A percentile compares a stretch with the other conserved stretches of the same genome.
These are phyloP conservation scores for Pimpla rufipes DNA, from an alignment of 2,888 invertebrate genomes.

Conservation along the genomic window DNA sequence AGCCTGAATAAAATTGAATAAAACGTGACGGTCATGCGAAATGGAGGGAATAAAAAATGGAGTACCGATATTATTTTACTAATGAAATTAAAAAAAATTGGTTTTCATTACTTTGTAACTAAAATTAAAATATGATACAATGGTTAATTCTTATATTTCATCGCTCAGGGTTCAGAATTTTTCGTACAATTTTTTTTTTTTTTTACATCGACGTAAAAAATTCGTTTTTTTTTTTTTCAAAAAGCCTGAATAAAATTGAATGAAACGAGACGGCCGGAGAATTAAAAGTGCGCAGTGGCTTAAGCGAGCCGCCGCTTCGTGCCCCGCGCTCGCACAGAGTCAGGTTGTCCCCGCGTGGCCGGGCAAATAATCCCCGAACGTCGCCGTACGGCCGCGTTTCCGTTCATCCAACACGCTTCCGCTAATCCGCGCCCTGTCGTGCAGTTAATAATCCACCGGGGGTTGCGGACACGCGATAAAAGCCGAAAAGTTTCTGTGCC, in stretches of 20 bases:
- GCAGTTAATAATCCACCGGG: constrained; percentile 79
- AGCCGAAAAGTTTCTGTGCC: constrained; percentile 63
- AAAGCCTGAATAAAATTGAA: not conserved
- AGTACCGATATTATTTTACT: too few species aligned
- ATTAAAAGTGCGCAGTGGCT: constrained; percentile 48
- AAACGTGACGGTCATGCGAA: not conserved
- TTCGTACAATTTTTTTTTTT: too few species aligned
- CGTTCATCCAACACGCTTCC: constrained; percentile 76
- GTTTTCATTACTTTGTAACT: too few species aligned
- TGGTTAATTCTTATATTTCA: too few species aligned
- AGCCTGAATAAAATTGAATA: not conserved
- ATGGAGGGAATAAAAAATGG: too few species aligned
- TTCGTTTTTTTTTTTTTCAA: too few species aligned
- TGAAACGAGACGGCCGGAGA: not conserved
- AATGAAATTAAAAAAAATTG: too few species aligned
- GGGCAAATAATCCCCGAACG: constrained; percentile 66
- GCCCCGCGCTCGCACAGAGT: constrained; percentile 24
- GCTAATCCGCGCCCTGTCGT: constrained; percentile 76
- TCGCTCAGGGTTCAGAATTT: too few species aligned
- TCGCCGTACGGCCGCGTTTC: constrained; percentile 66
- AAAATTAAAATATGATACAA: too few species aligned
- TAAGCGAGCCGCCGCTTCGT: constrained; percentile 39
- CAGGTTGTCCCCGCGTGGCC: constrained; percentile 62
- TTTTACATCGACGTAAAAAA: too few species aligned
- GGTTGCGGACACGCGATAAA: constrained; percentile 76